Percentiles rank a stretch among this genome's conserved stretches.
Conservation (phyloP, 2,113 vertebrate genomes). For the Pavo muticus region DNA sequence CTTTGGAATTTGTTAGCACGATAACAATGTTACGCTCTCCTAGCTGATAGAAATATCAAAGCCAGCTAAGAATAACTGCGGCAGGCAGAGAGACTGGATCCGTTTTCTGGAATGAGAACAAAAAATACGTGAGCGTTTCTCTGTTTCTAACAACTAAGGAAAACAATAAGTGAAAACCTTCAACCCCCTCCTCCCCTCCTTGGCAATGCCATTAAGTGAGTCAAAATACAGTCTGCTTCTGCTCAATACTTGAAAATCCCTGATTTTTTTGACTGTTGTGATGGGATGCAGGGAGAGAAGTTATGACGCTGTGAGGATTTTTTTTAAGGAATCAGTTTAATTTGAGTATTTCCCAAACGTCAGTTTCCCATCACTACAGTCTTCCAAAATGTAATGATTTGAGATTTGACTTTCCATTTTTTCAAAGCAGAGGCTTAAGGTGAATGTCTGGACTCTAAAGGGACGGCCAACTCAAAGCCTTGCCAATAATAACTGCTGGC, state of each 20-base stretch:
- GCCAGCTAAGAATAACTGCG: conserved; percentile 71
- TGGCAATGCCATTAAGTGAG: neutral
- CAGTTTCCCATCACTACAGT: neutral
- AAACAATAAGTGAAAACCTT: neutral
- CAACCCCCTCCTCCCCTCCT: neutral
- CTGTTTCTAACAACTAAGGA: neutral
- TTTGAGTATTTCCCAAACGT: neutral
- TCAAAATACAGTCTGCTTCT: neutral
- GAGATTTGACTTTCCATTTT: neutral
- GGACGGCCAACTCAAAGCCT: neutral
- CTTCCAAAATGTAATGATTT: neutral
- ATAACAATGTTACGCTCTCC: conserved; percentile 69
- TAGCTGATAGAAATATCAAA: conserved; percentile 70
- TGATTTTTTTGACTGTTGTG: neutral
- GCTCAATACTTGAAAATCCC: neutral
- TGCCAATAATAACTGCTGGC: neutral
- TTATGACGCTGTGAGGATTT: neutral
- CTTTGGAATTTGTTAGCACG: conserved; percentile 67
- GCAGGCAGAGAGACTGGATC: conserved; percentile 41
- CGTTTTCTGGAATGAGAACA: conserved; percentile 59
- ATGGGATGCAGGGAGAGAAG: neutral
- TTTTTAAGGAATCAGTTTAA: neutral
- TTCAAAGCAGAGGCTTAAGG: neutral
- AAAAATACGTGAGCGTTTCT: neutral
- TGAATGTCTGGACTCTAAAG: neutral